A percentile compares a stretch with the other conserved stretches of the same genome.
phyloP scores from a whole-genome alignment of 2,113 vertebrate genomes.

The Capreolus pygargus region DNA sequence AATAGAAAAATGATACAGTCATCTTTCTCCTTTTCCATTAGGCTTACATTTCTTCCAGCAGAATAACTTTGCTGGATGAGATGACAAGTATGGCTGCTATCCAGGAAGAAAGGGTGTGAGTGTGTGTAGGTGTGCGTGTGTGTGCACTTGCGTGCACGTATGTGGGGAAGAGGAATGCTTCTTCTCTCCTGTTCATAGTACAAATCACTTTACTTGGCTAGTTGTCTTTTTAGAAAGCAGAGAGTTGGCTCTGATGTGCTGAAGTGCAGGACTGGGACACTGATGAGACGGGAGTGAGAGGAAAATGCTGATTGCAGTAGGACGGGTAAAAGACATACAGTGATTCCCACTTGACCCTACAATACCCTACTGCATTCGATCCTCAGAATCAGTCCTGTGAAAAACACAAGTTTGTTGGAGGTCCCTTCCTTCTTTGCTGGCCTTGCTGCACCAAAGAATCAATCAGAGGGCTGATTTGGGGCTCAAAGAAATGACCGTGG shows the following conservation, averaged over 20 bases:
- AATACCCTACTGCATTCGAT: not conserved
- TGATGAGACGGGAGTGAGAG: not conserved
- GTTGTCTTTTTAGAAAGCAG: not conserved
- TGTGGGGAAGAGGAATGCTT: not conserved
- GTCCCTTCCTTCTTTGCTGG: not conserved
- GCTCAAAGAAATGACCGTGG: not conserved
- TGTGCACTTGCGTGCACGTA: rapidly evolving
- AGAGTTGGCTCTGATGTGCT: not conserved
- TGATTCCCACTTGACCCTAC: not conserved
- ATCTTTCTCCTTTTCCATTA: not conserved
- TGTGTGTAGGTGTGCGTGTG: too few relatives aligned
- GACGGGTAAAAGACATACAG: not conserved
- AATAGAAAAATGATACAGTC: not conserved
- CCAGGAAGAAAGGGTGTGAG: not conserved
- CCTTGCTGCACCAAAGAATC: not conserved
- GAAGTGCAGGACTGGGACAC: too few relatives aligned
- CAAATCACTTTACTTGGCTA: not conserved
- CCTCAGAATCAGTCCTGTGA: not conserved
- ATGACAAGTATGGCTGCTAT: not conserved
- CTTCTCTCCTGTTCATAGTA: not conserved
- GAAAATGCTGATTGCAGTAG: not conserved
- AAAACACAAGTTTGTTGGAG: not conserved
- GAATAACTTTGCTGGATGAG: not conserved
- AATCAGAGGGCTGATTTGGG: not conserved
- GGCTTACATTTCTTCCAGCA: not conserved